These are phyloP conservation scores for Pteronotus mesoamericanus DNA, from an alignment of 2,797 vertebrate species.

Conservation along the genomic window DNA sequence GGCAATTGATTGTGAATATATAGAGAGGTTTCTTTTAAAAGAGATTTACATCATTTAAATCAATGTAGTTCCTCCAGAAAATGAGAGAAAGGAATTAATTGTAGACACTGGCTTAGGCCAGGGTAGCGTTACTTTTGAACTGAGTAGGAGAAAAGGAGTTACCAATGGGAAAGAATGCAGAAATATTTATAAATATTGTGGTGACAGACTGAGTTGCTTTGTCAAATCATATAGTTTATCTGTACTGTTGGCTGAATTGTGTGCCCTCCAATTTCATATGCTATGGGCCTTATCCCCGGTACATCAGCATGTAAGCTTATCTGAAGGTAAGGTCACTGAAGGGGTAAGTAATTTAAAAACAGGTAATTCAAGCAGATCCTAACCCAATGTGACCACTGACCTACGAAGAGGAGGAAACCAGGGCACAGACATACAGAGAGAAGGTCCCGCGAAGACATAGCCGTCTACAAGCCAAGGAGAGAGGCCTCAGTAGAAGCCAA, in stretches of 20 bases:
- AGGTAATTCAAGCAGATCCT: not conserved
- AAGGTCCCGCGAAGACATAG: not conserved
- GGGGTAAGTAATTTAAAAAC: not conserved
- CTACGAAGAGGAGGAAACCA: not conserved
- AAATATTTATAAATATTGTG: not conserved
- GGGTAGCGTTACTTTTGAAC: not conserved
- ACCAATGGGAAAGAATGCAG: not conserved
- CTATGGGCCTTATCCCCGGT: not conserved
- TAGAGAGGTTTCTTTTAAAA: not conserved
- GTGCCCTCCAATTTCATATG: not conserved
- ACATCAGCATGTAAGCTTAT: not conserved
- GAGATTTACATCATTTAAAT: not conserved
- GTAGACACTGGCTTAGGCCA: not conserved
- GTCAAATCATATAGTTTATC: not conserved
- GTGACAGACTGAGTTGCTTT: not conserved
- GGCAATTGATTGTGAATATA: not conserved
- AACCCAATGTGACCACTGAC: not conserved
- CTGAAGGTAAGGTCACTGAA: not conserved
- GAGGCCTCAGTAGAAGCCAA: too few species aligned
- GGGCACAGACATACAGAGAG: not conserved
- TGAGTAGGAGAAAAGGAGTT: not conserved
- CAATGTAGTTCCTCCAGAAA: not conserved
- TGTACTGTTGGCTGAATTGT: not conserved
- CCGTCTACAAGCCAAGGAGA: not conserved
- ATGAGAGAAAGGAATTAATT: too few species aligned